These are phyloP conservation scores for Aromia moschata DNA, from an alignment of 2,888 invertebrate genomes.

Conservation along the genomic window DNA sequence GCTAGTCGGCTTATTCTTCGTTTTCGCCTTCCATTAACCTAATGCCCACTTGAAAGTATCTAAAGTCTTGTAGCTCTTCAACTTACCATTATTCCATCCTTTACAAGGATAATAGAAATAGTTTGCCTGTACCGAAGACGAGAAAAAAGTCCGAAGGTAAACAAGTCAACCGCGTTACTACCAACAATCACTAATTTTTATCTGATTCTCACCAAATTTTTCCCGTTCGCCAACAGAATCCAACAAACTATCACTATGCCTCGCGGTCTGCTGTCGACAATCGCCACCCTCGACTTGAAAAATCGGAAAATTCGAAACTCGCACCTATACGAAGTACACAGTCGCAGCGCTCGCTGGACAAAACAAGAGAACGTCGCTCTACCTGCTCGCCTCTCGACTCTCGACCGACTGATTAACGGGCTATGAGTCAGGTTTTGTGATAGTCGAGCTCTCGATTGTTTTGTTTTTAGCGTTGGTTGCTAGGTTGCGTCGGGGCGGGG, in stretches of 20 bases:
- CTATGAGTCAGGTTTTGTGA: slow-evolving; percentile 47
- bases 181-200: slow-evolving; percentile 13
- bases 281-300: too few relatives aligned
- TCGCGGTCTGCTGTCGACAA: too few relatives aligned
- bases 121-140: neutral
- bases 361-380: slow-evolving; percentile 22
- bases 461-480: slow-evolving; percentile 47
- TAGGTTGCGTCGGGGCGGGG: slow-evolving; percentile 35
- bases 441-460: slow-evolving; percentile 36
- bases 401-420: slow-evolving; percentile 44
- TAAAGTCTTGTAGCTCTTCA: too few relatives aligned
- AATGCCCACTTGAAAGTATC: too few relatives aligned
- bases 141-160: slow-evolving; percentile 11
- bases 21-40: too few relatives aligned
- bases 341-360: slow-evolving; percentile 14
- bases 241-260: too few relatives aligned
- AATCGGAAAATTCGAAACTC: neutral
- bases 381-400: slow-evolving; percentile 31
- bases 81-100: slow-evolving; percentile 12
- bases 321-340: neutral
- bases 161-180: slow-evolving; percentile 2
- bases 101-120: neutral
- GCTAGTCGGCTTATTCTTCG: too few relatives aligned
- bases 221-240: too few relatives aligned
- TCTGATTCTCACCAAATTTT: too few relatives aligned